A percentile compares a stretch with the other conserved stretches of the same genome.
Evolutionary conservation across 1,140 invertebrate species (phyloP).

Genomic region (Rhynchophorus ferrugineus): DNA sequence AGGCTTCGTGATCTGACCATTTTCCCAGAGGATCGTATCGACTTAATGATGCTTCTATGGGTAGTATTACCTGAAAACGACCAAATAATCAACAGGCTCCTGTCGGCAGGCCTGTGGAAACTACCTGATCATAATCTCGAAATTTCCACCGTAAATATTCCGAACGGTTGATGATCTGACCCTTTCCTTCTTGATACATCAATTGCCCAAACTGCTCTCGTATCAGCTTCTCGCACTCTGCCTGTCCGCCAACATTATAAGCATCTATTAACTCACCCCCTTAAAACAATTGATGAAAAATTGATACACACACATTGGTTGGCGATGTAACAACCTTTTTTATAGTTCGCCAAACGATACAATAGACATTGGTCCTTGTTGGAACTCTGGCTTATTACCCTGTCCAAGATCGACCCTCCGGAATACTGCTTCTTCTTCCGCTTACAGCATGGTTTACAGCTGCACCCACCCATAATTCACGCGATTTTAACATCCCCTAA

Average conservation of each 20-base stretch:
- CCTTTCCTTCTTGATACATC: slow-evolving; percentile 85
- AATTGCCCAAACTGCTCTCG: slow-evolving; percentile 80
- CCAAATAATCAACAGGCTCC: neutral
- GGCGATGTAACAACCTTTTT: slow-evolving; percentile 53
- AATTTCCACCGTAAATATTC: slow-evolving; percentile 93
- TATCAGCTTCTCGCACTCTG: slow-evolving; percentile 78
- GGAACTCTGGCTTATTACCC: slow-evolving; percentile 77
- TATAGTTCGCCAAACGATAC: slow-evolving; percentile 82
- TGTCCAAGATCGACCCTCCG: slow-evolving; percentile 72
- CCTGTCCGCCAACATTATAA: slow-evolving; percentile 71
- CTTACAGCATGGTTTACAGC: slow-evolving; percentile 41
- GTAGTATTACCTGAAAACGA: slow-evolving; percentile 53
- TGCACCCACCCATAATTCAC: slow-evolving; percentile 39
- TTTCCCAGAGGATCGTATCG: slow-evolving; percentile 75
- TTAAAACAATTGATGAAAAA: slow-evolving; percentile 28
- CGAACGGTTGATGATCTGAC: slow-evolving; percentile 76
- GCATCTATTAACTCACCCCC: slow-evolving; percentile 77
- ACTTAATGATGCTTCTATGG: slow-evolving; percentile 72
- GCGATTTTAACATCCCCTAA: neutral
- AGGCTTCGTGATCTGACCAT: slow-evolving; percentile 85
- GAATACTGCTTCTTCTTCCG: slow-evolving; percentile 41
- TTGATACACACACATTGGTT: neutral
- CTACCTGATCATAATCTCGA: slow-evolving; percentile 68
- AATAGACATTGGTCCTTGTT: slow-evolving; percentile 78
- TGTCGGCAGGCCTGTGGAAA: no score